Percentiles rank a stretch among this genome's conserved stretches.
Conservation (phyloP, 2,888 invertebrate genomes). For the Drosophila meridiana region DNA sequence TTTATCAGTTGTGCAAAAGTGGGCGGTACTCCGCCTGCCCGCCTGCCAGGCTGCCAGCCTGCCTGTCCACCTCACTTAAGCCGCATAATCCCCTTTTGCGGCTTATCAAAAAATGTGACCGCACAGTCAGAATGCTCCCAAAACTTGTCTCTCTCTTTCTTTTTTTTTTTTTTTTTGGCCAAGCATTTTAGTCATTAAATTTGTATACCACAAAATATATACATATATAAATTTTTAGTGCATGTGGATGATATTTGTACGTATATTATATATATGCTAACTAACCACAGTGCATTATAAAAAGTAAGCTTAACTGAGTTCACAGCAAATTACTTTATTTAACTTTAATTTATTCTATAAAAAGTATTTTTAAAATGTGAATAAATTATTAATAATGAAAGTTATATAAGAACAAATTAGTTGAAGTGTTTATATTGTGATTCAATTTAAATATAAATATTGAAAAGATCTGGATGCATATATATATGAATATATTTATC, state of each 20-base stretch:
- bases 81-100: constrained; percentile 59
- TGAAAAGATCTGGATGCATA: too few relatives aligned
- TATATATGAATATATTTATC: too few relatives aligned
- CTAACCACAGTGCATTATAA: constrained; percentile 7
- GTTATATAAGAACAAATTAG: background rate
- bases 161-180: background rate
- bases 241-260: background rate
- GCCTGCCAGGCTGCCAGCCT: background rate
- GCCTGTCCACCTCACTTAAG: background rate
- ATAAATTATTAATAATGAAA: background rate
- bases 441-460: background rate
- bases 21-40: background rate
- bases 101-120: constrained; percentile 53
- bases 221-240: constrained; percentile 4
- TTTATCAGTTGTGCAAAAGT: constrained; percentile 57
- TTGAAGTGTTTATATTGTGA: background rate
- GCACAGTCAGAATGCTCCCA: constrained; percentile 3
- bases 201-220: constrained; percentile 14
- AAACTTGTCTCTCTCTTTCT: background rate
- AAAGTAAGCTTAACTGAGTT: background rate
- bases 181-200: constrained; percentile 24
- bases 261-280: background rate
- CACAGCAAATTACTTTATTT: constrained; percentile 1
- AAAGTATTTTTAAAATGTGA: background rate
- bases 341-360: background rate